Percentiles rank a stretch among this genome's conserved stretches.
Conservation (phyloP, 2,113 vertebrate species). For the Piliocolobus tephrosceles region DNA sequence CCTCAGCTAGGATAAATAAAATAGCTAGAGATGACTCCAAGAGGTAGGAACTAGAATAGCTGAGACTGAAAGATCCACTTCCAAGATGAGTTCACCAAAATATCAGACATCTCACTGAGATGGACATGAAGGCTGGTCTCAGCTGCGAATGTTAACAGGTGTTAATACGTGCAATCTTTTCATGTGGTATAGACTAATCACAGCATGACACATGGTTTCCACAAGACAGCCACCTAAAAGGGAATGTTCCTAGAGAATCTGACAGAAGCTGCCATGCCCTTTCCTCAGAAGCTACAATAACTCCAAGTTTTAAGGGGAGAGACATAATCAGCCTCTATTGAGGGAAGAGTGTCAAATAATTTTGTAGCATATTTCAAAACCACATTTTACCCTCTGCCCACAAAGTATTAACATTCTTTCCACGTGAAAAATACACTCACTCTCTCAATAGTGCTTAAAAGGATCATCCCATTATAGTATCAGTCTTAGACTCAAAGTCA, state of each 20-base stretch:
- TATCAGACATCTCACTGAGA: background rate
- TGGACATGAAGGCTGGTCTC: background rate
- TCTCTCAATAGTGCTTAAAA: background rate
- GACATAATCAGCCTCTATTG: background rate
- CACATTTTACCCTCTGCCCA: background rate
- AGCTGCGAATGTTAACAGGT: background rate
- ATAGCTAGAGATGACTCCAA: background rate
- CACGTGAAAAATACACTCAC: background rate
- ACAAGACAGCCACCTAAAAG: background rate
- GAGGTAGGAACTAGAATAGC: background rate
- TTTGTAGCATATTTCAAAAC: background rate
- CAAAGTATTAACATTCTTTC: background rate
- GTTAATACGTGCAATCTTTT: background rate
- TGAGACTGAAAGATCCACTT: background rate
- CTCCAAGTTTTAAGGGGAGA: background rate
- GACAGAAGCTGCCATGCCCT: background rate
- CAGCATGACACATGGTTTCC: background rate
- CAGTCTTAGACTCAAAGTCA: background rate
- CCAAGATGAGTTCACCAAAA: background rate
- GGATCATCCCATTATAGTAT: background rate
- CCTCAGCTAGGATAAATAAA: background rate
- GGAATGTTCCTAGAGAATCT: background rate
- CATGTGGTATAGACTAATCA: background rate
- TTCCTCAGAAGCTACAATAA: background rate
- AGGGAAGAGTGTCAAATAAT: background rate